Evolutionary conservation across 2,888 invertebrate species (phyloP).

Genomic region (Microchrysa polita): DNA sequence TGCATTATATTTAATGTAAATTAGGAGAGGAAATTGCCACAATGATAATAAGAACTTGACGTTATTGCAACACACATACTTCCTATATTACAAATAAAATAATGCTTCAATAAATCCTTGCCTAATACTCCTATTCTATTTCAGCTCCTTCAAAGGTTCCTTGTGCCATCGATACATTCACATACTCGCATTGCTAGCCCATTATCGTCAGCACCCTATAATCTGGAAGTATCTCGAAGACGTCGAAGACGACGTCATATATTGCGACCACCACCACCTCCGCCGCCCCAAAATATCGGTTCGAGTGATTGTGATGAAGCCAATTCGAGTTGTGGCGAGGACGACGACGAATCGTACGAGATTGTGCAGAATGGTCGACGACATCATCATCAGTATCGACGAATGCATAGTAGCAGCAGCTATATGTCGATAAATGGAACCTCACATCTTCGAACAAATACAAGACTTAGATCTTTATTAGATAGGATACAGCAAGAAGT

Average conservation of each 20-base stretch:
- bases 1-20: too few relatives aligned
- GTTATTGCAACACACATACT: too few relatives aligned
- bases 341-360: slow-evolving; percentile 50
- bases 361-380: slow-evolving; percentile 38
- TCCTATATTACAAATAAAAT: too few relatives aligned
- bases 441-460: slow-evolving; percentile 55
- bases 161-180: slow-evolving; percentile 52
- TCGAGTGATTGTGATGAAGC: slow-evolving; percentile 55
- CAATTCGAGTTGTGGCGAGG: slow-evolving; percentile 52
- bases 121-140: slow-evolving; percentile 12
- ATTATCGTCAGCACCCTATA: slow-evolving; percentile 55
- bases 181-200: slow-evolving; percentile 45
- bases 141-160: slow-evolving; percentile 51
- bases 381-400: slow-evolving; percentile 47
- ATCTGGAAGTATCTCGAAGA: slow-evolving; percentile 51
- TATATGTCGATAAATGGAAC: slow-evolving; percentile 36
- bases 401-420: slow-evolving; percentile 47
- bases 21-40: too few relatives aligned
- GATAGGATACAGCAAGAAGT: slow-evolving; percentile 62
- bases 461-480: slow-evolving; percentile 57
- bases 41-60: too few relatives aligned
- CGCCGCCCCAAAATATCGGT: slow-evolving; percentile 46
- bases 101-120: neutral
- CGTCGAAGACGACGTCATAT: slow-evolving; percentile 54
- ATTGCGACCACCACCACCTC: slow-evolving; percentile 49